Percentiles rank a stretch among this genome's conserved stretches.
These are phyloP conservation scores for Hylyphantes graminicola DNA, from an alignment of 1,140 invertebrate genomes.

Conservation along the genomic window DNA sequence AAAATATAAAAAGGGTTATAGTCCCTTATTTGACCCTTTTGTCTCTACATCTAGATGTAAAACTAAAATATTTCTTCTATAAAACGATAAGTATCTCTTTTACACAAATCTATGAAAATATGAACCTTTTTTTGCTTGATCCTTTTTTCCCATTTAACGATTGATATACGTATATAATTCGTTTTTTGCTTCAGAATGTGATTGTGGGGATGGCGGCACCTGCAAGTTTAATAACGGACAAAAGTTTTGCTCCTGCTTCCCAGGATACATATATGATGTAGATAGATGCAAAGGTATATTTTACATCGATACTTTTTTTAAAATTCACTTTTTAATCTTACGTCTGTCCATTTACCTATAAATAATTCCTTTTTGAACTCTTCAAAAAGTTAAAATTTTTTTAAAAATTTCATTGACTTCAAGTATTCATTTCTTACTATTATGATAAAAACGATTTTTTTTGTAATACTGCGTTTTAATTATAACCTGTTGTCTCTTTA, in stretches of 20 bases:
- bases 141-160: background rate
- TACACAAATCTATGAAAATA: background rate
- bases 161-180: background rate
- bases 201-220: background rate
- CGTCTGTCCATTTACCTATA: background rate
- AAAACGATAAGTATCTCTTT: background rate
- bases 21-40: background rate
- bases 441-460: background rate
- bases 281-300: conserved; percentile 12
- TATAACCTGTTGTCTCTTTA: background rate
- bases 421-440: background rate
- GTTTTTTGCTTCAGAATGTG: background rate
- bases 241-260: conserved; percentile 1
- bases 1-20: background rate
- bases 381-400: background rate
- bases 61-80: background rate
- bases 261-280: background rate
- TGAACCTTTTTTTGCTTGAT: background rate
- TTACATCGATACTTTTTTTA: background rate
- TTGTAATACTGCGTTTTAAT: background rate
- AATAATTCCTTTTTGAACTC: background rate
- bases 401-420: background rate
- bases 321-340: background rate
- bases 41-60: background rate
- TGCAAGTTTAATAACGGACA: background rate